Evolutionary conservation across 2,113 vertebrate species (phyloP).

Genomic region (Balaenoptera acutorostrata): DNA sequence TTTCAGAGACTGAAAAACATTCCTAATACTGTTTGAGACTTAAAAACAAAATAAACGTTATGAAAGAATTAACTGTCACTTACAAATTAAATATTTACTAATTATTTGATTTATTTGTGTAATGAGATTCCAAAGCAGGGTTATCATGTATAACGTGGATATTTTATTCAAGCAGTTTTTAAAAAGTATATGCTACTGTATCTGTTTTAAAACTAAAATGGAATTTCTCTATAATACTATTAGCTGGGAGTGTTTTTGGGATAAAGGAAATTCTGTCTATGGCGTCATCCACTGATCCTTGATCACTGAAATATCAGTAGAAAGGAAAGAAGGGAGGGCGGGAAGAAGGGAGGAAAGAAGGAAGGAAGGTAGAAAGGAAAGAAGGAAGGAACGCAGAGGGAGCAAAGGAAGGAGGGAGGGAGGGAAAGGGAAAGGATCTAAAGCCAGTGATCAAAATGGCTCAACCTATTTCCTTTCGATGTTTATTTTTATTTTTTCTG

Average conservation of each 20-base stretch:
- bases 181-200: background rate
- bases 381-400: background rate
- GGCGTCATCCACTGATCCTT: background rate
- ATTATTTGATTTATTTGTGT: background rate
- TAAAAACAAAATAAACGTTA: background rate
- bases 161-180: slow-evolving; percentile 6
- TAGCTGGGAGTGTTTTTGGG: background rate
- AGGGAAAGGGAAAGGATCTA: background rate
- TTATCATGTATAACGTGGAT: background rate
- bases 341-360: no score
- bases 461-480: background rate
- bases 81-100: background rate
- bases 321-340: background rate
- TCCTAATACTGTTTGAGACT: background rate
- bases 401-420: no score
- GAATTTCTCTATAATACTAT: background rate
- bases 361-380: background rate
- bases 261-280: background rate
- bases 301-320: background rate
- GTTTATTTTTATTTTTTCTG: background rate
- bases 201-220: slow-evolving; percentile 6
- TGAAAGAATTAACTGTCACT: background rate
- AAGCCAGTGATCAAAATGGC: background rate
- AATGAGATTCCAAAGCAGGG: background rate
- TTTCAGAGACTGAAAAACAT: background rate